Evolutionary conservation across 2,113 vertebrate species (phyloP).

Genomic region (Notarius lentiginosus): DNA sequence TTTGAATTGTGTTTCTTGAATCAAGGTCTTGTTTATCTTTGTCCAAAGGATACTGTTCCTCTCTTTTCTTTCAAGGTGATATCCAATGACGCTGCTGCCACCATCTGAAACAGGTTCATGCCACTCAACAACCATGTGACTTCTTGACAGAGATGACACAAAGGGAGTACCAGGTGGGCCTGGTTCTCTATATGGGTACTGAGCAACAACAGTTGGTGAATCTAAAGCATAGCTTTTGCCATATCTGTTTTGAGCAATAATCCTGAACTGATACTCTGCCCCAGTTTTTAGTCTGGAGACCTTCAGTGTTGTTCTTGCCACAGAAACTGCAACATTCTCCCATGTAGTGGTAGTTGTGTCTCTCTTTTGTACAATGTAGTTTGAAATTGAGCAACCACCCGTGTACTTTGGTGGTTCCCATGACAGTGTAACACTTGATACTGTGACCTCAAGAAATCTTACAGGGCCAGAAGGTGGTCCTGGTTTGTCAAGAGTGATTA

Average conservation of each 20-base stretch:
- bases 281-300: conserved; percentile 91
- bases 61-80: conserved; percentile 96
- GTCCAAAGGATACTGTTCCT: conserved; percentile 97
- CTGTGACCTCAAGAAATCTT: conserved; percentile 91
- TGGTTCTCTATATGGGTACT: conserved; percentile 96
- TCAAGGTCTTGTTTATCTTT: conserved; percentile 91
- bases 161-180: conserved; percentile 96
- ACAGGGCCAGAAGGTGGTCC: conserved; percentile 92
- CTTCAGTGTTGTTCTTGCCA: conserved; percentile 89
- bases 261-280: conserved; percentile 95
- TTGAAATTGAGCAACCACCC: conserved; percentile 94
- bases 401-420: conserved; percentile 90
- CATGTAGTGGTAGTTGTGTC: conserved; percentile 89
- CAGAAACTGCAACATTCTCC: conserved; percentile 88
- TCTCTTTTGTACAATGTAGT: conserved; percentile 96
- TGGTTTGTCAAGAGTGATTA: conserved; percentile 94
- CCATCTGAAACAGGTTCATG: conserved; percentile 93
- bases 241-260: conserved; percentile 96
- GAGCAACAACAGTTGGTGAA: conserved; percentile 82
- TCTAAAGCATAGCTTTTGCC: conserved; percentile 94
- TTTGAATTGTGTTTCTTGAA: conserved; percentile 89
- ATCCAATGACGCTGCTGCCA: conserved; percentile 88
- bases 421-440: conserved; percentile 89
- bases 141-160: conserved; percentile 82
- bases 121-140: conserved; percentile 93